A percentile compares a stretch with the other conserved stretches of the same genome.
phyloP scores from a whole-genome alignment of 2,113 vertebrate genomes.

The Connochaetes taurinus region DNA sequence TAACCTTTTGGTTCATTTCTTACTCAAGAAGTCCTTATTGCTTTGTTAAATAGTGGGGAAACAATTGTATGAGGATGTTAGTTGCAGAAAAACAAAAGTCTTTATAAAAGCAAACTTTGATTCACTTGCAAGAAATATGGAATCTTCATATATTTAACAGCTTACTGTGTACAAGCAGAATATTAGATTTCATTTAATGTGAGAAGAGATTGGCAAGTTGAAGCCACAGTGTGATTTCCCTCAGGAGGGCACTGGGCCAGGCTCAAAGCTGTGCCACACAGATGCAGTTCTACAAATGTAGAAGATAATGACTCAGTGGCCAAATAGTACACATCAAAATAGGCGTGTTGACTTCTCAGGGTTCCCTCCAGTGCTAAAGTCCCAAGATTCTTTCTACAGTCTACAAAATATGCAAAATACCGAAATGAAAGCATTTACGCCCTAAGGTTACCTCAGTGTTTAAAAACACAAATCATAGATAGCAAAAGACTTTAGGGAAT shows the following conservation, averaged over 20 bases:
- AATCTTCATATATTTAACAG: not conserved
- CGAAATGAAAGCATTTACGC: slow-evolving; percentile 53
- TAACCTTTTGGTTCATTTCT: not conserved
- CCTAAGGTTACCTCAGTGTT: slow-evolving; percentile 64
- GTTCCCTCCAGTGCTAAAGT: not conserved
- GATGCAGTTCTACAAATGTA: not conserved
- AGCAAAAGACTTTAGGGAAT: slow-evolving; percentile 64
- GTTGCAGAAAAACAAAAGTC: not conserved
- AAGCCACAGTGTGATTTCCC: not conserved
- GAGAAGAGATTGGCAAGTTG: not conserved
- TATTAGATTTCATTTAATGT: not conserved
- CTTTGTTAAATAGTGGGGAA: not conserved
- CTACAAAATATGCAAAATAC: slow-evolving; percentile 58
- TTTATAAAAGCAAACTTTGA: not conserved
- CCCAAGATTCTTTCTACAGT: slow-evolving; percentile 39
- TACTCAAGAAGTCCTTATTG: not conserved
- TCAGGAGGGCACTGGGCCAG: not conserved
- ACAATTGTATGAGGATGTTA: not conserved
- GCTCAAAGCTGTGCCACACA: not conserved
- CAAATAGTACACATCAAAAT: not conserved
- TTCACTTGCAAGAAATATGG: not conserved
- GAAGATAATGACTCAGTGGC: not conserved
- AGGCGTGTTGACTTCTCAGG: not conserved
- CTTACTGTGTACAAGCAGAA: not conserved
- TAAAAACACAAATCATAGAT: slow-evolving; percentile 50